phyloP scores from a whole-genome alignment of 2,113 vertebrate genomes.

The Datnioides undecimradiatus region DNA sequence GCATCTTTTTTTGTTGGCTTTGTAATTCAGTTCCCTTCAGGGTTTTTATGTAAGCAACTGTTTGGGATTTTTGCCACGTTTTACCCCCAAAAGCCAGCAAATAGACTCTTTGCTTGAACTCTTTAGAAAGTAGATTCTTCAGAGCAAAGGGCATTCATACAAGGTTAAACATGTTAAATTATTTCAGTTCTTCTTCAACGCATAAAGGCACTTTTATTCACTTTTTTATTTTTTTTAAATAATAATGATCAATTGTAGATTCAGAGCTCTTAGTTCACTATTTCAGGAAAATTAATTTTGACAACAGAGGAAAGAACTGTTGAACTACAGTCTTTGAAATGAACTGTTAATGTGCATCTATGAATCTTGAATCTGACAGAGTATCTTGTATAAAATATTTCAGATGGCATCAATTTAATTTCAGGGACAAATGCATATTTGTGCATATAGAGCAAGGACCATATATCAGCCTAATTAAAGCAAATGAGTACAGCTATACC shows the following conservation, averaged over 20 bases:
- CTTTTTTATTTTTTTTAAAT: constrained; percentile 7
- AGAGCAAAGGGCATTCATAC: constrained; percentile 19
- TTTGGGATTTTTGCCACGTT: constrained; percentile 56
- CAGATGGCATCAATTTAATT: background rate
- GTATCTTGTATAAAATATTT: background rate
- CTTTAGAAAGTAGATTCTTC: constrained; percentile 33
- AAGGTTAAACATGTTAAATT: constrained; percentile 49
- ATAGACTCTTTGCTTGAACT: constrained; percentile 37
- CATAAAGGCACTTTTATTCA: background rate
- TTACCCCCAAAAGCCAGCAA: constrained; percentile 46
- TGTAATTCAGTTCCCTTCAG: constrained; percentile 49
- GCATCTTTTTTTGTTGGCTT: constrained; percentile 54
- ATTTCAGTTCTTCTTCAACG: constrained; percentile 3
- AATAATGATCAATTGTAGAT: background rate
- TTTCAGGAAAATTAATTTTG: constrained; percentile 12
- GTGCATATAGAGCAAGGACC: constrained; percentile 1
- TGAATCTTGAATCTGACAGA: background rate
- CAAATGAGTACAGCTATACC: constrained; percentile 38
- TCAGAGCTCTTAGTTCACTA: background rate
- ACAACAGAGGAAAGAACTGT: background rate
- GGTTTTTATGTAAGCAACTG: constrained; percentile 46
- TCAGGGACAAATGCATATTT: constrained; percentile 13
- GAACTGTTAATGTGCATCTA: background rate
- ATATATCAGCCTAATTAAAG: constrained; percentile 51
- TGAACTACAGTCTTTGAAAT: background rate